Base-by-base conservation (phyloP, 2,797 vertebrate genomes). In the Catharus ustulatus region DNA sequence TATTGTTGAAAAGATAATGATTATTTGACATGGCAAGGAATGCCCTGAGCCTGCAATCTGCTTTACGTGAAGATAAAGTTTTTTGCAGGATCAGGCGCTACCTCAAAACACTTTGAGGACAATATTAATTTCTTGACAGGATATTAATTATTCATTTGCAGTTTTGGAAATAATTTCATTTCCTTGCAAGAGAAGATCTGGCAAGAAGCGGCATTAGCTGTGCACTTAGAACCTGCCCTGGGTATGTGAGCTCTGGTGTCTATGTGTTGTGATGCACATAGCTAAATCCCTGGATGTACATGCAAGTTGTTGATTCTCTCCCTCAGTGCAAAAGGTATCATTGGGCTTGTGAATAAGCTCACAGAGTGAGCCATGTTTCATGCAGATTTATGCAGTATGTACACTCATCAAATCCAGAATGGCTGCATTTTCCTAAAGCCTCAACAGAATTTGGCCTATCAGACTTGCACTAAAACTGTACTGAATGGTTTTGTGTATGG, bases 1-100 rank as follows among this genome's bases (percentile, higher is more conserved):
- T 86, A 86, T 66, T 88, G 67, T 58, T 77, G 67, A 87, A 94
- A 93, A 91, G 20, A 82, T 94, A 96, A 82, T 71, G 87, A 91
- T 94, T 93, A 87, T 83, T 90, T 77, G 83, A 76, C 87, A 69
- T 49, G 64, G 87, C 84, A 91, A 82, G 61, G 77, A 91, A 89
- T 73, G 49, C 29, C 34, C 67, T 90, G 63, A 91, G 75, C 74
- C 71, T 88, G 32, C 26, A 87, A 74, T 69, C 42, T 82, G 38
- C 48, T 66, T 54, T 63, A 84, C 2, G 8, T 32, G 61, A 86
- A 67, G 68, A 71, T 55, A 57, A 0, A 2, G 21, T 29, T 76
- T 30, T 79, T 93, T 71, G 67, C 55, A 71, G 66, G 26, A 88
- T 51, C 42, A 43, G 67, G n/a, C 27, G 19, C n/a, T 82, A 63